These are phyloP conservation scores for Podotricha telesiphe DNA, from an alignment of 2,888 invertebrate species.

Conservation along the genomic window DNA sequence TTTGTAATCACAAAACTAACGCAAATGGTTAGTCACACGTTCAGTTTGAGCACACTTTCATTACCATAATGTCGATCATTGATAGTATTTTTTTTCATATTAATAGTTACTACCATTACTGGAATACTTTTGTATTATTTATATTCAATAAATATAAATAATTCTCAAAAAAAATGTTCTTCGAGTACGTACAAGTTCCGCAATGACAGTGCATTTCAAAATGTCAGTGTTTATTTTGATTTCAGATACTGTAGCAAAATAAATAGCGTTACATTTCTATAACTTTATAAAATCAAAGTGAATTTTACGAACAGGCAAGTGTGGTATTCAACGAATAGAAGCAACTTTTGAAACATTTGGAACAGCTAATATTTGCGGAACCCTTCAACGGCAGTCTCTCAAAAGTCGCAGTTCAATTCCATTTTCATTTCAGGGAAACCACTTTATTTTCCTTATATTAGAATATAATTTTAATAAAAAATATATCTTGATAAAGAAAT, in stretches of 20 bases:
- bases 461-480: background rate
- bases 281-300: background rate
- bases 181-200: background rate
- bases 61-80: too few relatives aligned
- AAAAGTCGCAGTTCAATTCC: constrained; percentile 57
- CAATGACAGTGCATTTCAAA: background rate
- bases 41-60: too few relatives aligned
- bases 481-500: background rate
- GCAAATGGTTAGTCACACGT: too few relatives aligned
- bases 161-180: background rate
- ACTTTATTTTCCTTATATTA: constrained; percentile 2
- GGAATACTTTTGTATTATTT: background rate
- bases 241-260: background rate
- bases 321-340: constrained; percentile 20
- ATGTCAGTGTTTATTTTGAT: background rate
- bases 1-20: too few relatives aligned
- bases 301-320: constrained; percentile 1
- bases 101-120: too few relatives aligned
- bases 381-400: constrained; percentile 58
- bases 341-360: constrained; percentile 43
- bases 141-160: too few relatives aligned
- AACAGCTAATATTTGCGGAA: constrained; percentile 64
- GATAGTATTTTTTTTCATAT: too few relatives aligned
- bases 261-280: background rate
- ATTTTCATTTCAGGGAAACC: constrained; percentile 54